Evolutionary conservation across 2,797 vertebrate genomes (phyloP), one percentile per base, ranked within the genome.

Genomic region (Argya squamiceps): DNA sequence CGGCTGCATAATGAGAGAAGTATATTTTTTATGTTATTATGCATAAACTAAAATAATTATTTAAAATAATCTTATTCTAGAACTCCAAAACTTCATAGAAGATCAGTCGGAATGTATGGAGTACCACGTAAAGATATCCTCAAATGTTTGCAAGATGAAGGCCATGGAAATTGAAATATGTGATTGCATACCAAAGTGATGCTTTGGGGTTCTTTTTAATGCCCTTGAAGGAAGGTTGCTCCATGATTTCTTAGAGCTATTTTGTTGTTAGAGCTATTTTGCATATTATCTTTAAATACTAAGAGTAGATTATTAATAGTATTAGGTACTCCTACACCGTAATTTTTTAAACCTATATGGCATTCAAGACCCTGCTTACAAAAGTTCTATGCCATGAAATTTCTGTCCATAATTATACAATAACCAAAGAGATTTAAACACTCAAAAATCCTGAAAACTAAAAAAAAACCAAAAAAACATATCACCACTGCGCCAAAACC

Each of bases 1-100:
- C 3, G 2, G 5, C 2, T 50, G 17, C 26, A 52, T 34, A 71
- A 23, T 0, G 0, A 79, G 15, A 53, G 11, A 84, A 78, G 2
- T 9, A 34, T 37, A 58, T 36, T 64, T 43, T 43, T 47, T 50
- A 30, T 7, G 2, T 44, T 55, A 76, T 30, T 46, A 77, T 5
- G 7, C 22, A 55, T 52, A 58, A 95, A 88, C 4, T 37, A 14
- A 79, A 65, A 58, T 2, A 49, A 8, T 37, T 39, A n/a, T 34
- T 58, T 23, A 2, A 59, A 70, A 22, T 36, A 3, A 32, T 12
- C 29, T 76, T 74, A n/a, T 37, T 62, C 49, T 58, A 64, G 27
- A 84, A 49, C 32, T 27, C 11, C 9, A 47, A 62, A 82, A 39
- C 2, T 30, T 63, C 23, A 74, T 0, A 32, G 34, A 76, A 83